These are phyloP conservation scores for Hyalella azteca DNA, from an alignment of 2,888 invertebrate genomes.

Conservation along the genomic window DNA sequence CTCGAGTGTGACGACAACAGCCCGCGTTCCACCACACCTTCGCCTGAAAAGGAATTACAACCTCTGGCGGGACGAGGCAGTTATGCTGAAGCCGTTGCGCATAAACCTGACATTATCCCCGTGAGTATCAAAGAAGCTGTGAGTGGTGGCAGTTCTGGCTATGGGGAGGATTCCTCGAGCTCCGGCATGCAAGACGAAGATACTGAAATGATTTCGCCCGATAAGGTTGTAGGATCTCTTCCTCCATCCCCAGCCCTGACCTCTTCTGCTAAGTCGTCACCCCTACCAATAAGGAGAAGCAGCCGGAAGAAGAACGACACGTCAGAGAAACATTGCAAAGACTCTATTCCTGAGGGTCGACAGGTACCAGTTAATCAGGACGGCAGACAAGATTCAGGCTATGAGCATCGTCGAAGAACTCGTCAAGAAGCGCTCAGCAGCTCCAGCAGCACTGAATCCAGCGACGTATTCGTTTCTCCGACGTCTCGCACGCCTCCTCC, in stretches of 20 bases:
- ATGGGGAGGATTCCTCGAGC: background rate
- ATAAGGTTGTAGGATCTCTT: background rate
- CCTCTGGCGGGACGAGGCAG: background rate
- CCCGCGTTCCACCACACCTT: background rate
- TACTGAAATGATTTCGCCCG: background rate
- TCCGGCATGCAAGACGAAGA: background rate
- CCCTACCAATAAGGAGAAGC: background rate
- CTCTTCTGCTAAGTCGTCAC: background rate
- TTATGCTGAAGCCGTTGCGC: background rate
- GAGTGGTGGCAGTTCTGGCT: background rate
- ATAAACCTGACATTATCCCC: background rate
- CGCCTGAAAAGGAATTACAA: conserved; percentile 1
- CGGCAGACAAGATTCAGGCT: background rate
- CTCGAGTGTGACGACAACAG: background rate
- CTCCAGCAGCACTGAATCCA: conserved; percentile 7
- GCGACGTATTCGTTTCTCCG: background rate
- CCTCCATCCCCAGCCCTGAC: background rate
- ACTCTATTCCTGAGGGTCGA: conserved; percentile 18
- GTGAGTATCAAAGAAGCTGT: background rate
- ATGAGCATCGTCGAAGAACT: background rate
- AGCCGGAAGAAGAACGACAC: background rate
- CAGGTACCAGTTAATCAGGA: background rate
- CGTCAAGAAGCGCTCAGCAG: conserved; percentile 22
- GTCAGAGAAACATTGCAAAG: background rate
- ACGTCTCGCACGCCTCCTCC: background rate